These are phyloP conservation scores for Platyscapa corneri DNA, from an alignment of 1,140 invertebrate genomes.

Conservation along the genomic window DNA sequence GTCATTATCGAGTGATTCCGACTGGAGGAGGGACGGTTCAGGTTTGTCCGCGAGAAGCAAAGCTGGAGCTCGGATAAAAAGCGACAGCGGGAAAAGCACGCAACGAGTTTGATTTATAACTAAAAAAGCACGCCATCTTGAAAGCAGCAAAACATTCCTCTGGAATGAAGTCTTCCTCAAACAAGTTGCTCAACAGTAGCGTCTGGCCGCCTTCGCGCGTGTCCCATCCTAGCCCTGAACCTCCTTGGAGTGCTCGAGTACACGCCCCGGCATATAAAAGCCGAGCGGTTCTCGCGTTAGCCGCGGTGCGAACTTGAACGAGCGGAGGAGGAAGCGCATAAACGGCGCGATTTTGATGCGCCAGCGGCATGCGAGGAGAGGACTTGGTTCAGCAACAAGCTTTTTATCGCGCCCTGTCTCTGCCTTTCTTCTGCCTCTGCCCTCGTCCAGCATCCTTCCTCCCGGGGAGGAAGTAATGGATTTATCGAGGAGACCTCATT, in stretches of 20 bases:
- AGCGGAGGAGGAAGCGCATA: conserved; percentile 2
- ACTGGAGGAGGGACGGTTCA: background rate
- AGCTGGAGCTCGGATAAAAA: background rate
- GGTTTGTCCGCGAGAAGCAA: background rate
- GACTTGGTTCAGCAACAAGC: conserved; percentile 27
- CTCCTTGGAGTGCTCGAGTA: background rate
- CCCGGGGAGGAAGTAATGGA: background rate
- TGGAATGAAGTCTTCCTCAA: conserved; percentile 3
- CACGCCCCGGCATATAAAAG: conserved; percentile 20
- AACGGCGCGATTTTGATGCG: conserved; percentile 8
- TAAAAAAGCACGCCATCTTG: background rate
- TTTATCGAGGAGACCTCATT: background rate
- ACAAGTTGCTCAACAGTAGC: background rate
- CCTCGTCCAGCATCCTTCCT: background rate
- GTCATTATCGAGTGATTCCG: background rate
- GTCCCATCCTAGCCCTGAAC: background rate
- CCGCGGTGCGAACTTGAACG: background rate
- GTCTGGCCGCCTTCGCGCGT: too few relatives aligned
- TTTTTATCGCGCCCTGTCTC: conserved; percentile 9
- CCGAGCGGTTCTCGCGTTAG: too few relatives aligned
- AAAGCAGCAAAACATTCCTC: background rate
- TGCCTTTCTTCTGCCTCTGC: too few relatives aligned
- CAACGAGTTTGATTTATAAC: background rate
- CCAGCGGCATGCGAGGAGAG: background rate
- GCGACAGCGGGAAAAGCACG: background rate